Conservation (phyloP, 2,113 vertebrate species). For the Rhadina sibilatrix region DNA sequence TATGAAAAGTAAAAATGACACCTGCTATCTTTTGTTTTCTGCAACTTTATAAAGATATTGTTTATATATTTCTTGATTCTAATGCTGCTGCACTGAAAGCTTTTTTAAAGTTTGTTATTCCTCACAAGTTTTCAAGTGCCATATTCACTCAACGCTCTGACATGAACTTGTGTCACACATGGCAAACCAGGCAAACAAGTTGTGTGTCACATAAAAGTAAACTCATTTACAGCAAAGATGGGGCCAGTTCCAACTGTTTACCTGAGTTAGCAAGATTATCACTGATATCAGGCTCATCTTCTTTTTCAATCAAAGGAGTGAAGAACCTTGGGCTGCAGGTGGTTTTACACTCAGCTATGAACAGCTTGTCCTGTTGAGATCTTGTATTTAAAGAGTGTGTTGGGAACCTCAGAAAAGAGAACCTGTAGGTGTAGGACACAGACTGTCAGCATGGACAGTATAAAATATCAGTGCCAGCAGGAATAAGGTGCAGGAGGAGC, state of each 20-base stretch:
- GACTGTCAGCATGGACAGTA: not conserved
- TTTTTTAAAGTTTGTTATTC: not conserved
- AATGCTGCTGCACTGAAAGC: not conserved
- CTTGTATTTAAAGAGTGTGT: not conserved
- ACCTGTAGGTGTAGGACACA: not conserved
- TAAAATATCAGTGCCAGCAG: not conserved
- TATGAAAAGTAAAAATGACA: not conserved
- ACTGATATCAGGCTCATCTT: not conserved
- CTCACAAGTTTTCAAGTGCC: not conserved
- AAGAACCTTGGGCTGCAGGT: not conserved
- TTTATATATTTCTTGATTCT: not conserved
- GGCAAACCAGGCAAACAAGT: not conserved
- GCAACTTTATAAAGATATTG: not conserved
- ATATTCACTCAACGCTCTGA: not conserved
- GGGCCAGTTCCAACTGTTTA: not conserved
- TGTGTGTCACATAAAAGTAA: not conserved
- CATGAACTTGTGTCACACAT: not conserved
- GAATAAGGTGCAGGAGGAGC: not conserved
- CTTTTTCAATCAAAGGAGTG: not conserved
- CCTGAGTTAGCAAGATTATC: not conserved
- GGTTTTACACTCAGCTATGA: not conserved
- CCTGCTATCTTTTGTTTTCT: not conserved
- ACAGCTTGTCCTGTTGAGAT: not conserved
- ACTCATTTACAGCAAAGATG: not conserved
- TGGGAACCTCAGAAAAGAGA: not conserved